Evolutionary conservation across 1,140 invertebrate genomes (phyloP).

Genomic region (Paralvinella palmiformis): DNA sequence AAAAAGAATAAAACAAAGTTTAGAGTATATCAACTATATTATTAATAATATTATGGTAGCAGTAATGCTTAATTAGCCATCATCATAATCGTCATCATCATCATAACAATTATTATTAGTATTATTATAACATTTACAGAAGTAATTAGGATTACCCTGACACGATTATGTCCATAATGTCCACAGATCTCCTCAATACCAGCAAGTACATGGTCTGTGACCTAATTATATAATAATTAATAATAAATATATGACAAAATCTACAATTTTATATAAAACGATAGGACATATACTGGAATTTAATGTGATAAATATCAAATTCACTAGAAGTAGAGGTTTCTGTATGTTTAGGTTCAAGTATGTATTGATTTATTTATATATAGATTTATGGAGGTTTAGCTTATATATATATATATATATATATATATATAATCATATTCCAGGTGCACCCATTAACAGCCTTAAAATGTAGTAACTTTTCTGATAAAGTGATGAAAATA

Average conservation of each 20-base stretch:
- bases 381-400: background rate
- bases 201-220: conserved; percentile 92
- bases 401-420: background rate
- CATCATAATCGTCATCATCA: too few relatives aligned
- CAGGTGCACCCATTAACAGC: background rate
- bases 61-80: too few relatives aligned
- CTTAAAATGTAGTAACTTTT: background rate
- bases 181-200: conserved; percentile 78
- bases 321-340: background rate
- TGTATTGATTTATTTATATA: background rate
- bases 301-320: background rate
- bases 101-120: too few relatives aligned
- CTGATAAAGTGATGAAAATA: background rate
- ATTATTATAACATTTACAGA: too few relatives aligned
- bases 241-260: background rate
- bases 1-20: too few relatives aligned
- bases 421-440: background rate
- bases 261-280: background rate
- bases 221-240: conserved; percentile 18
- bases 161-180: background rate
- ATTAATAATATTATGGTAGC: too few relatives aligned
- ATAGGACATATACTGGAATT: background rate
- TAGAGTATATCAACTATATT: background rate
- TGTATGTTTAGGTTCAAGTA: background rate
- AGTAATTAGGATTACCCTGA: conserved; percentile 3